A percentile compares a stretch with the other conserved stretches of the same genome.
phyloP scores from a whole-genome alignment of 2,888 invertebrate genomes.

The Charanyca ferruginea region DNA sequence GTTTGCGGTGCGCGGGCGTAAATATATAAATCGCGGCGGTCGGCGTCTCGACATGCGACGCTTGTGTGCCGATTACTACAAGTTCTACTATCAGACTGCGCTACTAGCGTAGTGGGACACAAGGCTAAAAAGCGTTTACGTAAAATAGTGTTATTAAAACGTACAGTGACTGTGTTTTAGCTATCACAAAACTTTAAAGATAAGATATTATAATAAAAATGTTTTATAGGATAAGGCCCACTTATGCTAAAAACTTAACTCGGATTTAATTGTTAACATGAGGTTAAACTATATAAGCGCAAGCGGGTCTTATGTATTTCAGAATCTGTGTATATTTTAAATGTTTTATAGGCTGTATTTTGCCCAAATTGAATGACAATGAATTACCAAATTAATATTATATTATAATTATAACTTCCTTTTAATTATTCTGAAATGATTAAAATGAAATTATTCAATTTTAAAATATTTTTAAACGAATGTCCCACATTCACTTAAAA shows the following conservation, averaged over 20 bases:
- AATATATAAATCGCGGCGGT: conserved; percentile 15
- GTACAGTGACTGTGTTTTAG: conserved; percentile 49
- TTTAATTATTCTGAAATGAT: neutral
- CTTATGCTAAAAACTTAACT: neutral
- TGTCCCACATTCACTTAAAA: no score
- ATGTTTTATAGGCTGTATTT: conserved; percentile 1
- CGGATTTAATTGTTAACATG: neutral
- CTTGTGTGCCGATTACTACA: conserved; percentile 11
- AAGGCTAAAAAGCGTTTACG: conserved; percentile 21
- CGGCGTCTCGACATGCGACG: conserved; percentile 11
- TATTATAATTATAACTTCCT: conserved; percentile 7
- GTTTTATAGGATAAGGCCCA: neutral
- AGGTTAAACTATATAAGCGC: neutral
- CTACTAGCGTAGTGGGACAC: conserved; percentile 4
- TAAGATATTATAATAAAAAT: conserved; percentile 8
- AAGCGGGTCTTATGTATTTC: conserved; percentile 16
- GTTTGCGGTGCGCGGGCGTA: conserved; percentile 42
- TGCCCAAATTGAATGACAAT: conserved; percentile 2
- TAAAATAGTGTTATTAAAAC: conserved; percentile 25
- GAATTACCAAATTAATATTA: neutral
- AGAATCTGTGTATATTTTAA: conserved; percentile 15
- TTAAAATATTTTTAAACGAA: conserved; percentile 4
- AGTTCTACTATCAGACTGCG: neutral
- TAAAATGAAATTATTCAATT: neutral
- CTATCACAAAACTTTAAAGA: conserved; percentile 40